Base-by-base conservation (phyloP, 2,797 vertebrate species). In the Aselliscus stoliczkanus region DNA sequence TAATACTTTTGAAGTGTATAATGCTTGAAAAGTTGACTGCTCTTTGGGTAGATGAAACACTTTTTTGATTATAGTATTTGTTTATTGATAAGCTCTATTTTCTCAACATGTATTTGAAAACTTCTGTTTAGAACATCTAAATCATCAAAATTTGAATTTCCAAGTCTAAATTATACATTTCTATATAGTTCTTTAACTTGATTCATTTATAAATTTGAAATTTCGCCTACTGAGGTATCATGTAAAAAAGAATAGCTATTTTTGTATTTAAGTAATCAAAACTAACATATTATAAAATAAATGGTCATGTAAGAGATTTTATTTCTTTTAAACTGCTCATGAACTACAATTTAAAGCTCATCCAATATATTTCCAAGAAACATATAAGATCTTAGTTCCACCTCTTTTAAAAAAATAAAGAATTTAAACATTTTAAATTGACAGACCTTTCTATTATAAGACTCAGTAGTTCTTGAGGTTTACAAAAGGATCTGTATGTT, bases 401-500 rank as follows among this genome's bases (percentile, higher is more conserved):
- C 75, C 21, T 84, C 37, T 85, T 92, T 58, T n/a, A 65, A 60
- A 75, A 70, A 58, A 73, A 77, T 34, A 88, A 85, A 91, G n/a
- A 91, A 93, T 37, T 88, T 60, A 92, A 96, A 93, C 65, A 95
- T 93, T 94, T 95, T 62, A 97, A 95, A 90, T 88, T 11, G 42
- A 95, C 99, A 98, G 98, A 99, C 99, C 99, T 99, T 99, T 99
- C 99, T 97, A 99, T 99, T 82, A 99, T 99, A 97, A 99, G 99
- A 98, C 98, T 99, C 98, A 99, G 98, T 97, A 99, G 98, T 98
- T 99, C 99, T 98, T 99, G 99, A 96, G 99, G 99, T 98, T 99
- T 99, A 98, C 99, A 99, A 98, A 99, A 99, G 1, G 99, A 99
- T 96, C 99, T 98, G 97, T 99, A 99, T 10, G 99, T 99, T 96